These are phyloP conservation scores for Coptotermes formosanus DNA, from an alignment of 1,140 invertebrate genomes.

Conservation along the genomic window DNA sequence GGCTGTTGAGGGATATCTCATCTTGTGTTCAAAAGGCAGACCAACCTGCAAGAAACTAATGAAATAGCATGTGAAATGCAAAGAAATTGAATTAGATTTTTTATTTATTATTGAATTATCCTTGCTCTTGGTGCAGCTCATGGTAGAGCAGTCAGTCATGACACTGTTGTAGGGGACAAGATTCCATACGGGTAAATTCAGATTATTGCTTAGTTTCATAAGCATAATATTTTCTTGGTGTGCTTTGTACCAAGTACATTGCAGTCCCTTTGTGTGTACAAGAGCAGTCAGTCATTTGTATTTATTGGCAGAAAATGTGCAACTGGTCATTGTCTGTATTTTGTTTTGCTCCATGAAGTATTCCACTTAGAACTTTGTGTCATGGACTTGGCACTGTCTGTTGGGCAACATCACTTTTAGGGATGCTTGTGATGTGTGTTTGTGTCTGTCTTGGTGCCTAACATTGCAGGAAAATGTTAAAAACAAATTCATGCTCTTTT, in stretches of 20 bases:
- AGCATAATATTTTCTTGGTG: neutral
- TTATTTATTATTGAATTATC: too few relatives aligned
- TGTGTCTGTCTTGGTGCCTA: conserved; percentile 27
- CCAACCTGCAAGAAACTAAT: too few relatives aligned
- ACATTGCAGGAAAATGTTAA: conserved; percentile 25
- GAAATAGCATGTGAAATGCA: too few relatives aligned
- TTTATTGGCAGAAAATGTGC: neutral
- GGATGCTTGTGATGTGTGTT: conserved; percentile 18
- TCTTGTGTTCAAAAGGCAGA: too few relatives aligned
- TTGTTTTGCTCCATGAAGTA: conserved; percentile 2
- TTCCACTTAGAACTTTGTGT: neutral
- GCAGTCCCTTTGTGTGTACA: neutral
- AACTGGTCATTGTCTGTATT: neutral
- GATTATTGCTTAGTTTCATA: neutral
- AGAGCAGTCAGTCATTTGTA: neutral
- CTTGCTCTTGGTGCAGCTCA: too few relatives aligned
- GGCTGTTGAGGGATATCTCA: too few relatives aligned
- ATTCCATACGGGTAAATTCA: neutral
- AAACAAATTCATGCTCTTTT: conserved; percentile 12
- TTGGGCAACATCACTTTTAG: conserved; percentile 9
- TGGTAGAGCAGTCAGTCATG: too few relatives aligned
- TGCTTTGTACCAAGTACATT: neutral
- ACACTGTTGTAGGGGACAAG: neutral
- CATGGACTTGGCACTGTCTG: conserved; percentile 9
- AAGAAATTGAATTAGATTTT: too few relatives aligned